Conservation (phyloP, 2,797 vertebrate genomes). For the Platalea minor region DNA sequence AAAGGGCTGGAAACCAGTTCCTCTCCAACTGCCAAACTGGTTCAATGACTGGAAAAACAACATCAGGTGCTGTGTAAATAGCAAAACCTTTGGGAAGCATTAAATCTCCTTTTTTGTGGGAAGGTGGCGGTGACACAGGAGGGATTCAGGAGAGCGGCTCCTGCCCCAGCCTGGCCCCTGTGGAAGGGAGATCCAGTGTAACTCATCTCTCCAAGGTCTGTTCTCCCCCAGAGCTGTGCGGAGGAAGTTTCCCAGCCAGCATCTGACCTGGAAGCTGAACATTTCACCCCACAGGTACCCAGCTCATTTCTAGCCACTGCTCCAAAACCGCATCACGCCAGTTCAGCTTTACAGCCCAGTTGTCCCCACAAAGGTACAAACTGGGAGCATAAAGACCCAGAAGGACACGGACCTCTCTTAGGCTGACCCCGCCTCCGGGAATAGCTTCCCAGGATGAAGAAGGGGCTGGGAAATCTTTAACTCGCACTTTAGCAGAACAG, state of each 20-base stretch:
- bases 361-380: background rate
- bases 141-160: background rate
- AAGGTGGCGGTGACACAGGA: background rate
- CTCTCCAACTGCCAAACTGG: background rate
- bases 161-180: background rate
- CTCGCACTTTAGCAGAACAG: too few relatives aligned
- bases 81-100: accelerated
- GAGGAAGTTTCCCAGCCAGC: background rate
- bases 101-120: too few relatives aligned
- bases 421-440: background rate
- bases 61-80: background rate
- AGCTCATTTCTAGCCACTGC: background rate
- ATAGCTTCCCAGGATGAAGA: too few relatives aligned
- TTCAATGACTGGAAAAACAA: background rate
- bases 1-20: background rate
- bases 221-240: background rate
- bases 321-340: accelerated
- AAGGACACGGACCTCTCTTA: background rate
- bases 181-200: accelerated
- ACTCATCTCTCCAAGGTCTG: accelerated
- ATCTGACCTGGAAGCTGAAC: background rate
- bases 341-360: background rate
- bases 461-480: background rate
- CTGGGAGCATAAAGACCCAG: background rate
- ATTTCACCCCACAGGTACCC: background rate